Evolutionary conservation across 1,140 invertebrate genomes (phyloP), one percentile per base, ranked within the genome.

Genomic region (Zophobas atratus): DNA sequence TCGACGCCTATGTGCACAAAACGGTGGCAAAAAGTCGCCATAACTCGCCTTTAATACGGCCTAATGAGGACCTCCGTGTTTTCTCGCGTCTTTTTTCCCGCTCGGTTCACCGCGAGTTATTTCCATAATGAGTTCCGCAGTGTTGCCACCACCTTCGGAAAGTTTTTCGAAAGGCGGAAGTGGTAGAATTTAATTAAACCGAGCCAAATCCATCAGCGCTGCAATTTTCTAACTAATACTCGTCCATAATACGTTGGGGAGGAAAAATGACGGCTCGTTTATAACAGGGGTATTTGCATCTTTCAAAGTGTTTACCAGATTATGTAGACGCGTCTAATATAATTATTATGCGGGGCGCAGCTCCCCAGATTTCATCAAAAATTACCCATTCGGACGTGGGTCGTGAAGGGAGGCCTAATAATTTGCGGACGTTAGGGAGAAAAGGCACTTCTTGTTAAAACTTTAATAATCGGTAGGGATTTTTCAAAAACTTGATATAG

Each of bases 181-280:
- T 78, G 77, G 79, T 74, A 78, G 77, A 81, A 81, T 81, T 81
- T 81, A 81, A 81, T 81, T 81, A 81, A 81, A 81, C 67, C 73
- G 70, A 81, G 77, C 72, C 67, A 77, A 79, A 81, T 79, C 79
- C 79, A 81, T 81, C 79, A 77, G 77, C 76, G 71, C 79, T 77
- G 79, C 79, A 81, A 81, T 81, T 81, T 78, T 81, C 77, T 56
- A 81, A 81, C 79, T 81, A 81, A 81, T 81, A 81, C 77, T 77
- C 79, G 51, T 75, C 73, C 75, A 81, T 79, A 81, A 81, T 81
- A 79, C 72, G 79, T 77, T 77, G 70, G 76, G 79, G 76, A 75
- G 76, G 79, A 77, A 80, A 80, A 77, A 80, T 80, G 63, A 77
- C 76, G 60, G 76, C 79, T 80, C 79, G 76, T 80, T 80, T 80